A percentile compares a stretch with the other conserved stretches of the same genome.
These are phyloP conservation scores for Melieria picta DNA, from an alignment of 2,888 invertebrate species.

Conservation along the genomic window DNA sequence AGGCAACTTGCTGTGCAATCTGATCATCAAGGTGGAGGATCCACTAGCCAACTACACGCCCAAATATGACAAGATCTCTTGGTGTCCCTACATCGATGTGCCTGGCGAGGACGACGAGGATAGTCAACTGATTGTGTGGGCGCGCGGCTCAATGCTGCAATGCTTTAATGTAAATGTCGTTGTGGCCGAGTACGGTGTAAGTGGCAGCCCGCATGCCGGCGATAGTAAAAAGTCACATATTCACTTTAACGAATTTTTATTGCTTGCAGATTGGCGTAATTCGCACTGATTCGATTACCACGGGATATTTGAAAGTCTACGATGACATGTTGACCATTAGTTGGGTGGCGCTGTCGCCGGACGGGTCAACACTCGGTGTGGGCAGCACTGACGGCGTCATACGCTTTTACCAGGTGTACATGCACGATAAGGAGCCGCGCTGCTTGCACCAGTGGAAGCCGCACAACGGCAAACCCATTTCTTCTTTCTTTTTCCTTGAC, in stretches of 20 bases:
- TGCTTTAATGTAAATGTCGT: conserved; percentile 63
- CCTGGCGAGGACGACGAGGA: conserved; percentile 68
- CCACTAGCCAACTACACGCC: conserved; percentile 64
- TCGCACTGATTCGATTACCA: conserved; percentile 53
- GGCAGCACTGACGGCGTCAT: conserved; percentile 89
- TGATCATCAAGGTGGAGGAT: conserved; percentile 65
- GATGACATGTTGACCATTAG: conserved; percentile 76
- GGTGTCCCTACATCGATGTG: conserved; percentile 82
- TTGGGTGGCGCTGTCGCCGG: conserved; percentile 91
- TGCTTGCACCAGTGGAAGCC: conserved; percentile 95
- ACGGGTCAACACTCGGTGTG: conserved; percentile 93
- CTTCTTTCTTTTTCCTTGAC: conserved; percentile 92
- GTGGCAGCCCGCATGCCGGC: conserved; percentile 32
- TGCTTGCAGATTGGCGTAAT: conserved; percentile 56
- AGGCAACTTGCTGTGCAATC: conserved; percentile 70
- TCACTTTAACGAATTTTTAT: not conserved
- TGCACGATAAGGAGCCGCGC: conserved; percentile 77
- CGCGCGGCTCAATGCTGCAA: conserved; percentile 74
- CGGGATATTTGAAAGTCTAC: conserved; percentile 59
- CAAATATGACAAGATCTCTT: conserved; percentile 79
- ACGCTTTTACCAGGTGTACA: conserved; percentile 90
- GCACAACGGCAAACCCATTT: conserved; percentile 86
- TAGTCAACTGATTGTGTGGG: conserved; percentile 81
- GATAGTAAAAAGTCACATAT: too few relatives aligned
- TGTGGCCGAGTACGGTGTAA: conserved; percentile 59